phyloP scores from a whole-genome alignment of 2,888 invertebrate genomes.

The Dichetophora obliterata region DNA sequence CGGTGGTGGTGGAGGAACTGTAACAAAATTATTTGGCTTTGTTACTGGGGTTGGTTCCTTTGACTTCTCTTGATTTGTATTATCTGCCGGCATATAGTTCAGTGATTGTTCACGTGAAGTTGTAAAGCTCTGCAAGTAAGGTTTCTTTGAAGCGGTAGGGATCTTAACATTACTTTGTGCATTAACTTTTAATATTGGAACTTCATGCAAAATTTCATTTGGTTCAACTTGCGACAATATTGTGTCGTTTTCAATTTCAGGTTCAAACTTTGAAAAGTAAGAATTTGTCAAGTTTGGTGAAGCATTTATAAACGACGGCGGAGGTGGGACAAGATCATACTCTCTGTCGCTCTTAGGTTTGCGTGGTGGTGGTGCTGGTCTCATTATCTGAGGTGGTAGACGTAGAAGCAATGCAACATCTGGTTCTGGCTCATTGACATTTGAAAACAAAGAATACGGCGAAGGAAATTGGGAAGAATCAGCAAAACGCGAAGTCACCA shows the following conservation, averaged over 20 bases:
- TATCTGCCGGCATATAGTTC: no score
- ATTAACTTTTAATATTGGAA: not conserved
- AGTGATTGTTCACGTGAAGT: no score
- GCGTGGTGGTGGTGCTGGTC: constrained; percentile 40
- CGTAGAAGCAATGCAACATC: constrained; percentile 6
- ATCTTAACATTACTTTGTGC: not conserved
- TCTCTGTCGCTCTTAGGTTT: not conserved
- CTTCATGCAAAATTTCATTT: not conserved
- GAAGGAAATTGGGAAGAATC: constrained; percentile 44
- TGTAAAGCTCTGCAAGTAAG: not conserved
- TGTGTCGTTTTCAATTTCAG: not conserved
- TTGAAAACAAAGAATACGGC: constrained; percentile 34
- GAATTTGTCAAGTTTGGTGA: constrained; percentile 13
- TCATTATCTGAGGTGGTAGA: constrained; percentile 23
- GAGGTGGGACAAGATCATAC: constrained; percentile 23
- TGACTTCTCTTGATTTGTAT: no score
- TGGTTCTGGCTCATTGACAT: not conserved
- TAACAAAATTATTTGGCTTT: not conserved
- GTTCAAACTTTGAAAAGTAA: constrained; percentile 25
- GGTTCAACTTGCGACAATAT: not conserved
- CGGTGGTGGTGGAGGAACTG: constrained; percentile 33
- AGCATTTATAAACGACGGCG: constrained; percentile 29
- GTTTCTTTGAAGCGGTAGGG: not conserved
- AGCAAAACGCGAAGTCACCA: constrained; percentile 37
- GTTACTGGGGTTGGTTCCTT: not conserved